Evolutionary conservation across 2,113 vertebrate genomes (phyloP).

Genomic region (Columba janthina): DNA sequence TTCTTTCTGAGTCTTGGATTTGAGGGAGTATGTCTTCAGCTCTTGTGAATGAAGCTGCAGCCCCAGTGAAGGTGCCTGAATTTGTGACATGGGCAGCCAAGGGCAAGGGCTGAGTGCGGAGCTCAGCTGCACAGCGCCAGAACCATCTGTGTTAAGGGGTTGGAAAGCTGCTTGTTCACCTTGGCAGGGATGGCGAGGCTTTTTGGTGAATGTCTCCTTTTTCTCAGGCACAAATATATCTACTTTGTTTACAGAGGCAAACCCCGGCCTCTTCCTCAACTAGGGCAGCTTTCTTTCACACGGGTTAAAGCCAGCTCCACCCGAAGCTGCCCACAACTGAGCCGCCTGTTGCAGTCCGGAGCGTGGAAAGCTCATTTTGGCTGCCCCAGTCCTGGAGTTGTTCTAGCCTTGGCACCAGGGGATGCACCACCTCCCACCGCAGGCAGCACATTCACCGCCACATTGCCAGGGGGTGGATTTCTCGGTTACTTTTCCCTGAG

Average conservation of each 20-base stretch:
- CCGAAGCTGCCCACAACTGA: neutral
- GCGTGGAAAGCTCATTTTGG: neutral
- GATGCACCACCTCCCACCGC: neutral
- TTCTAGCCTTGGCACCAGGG: fast-evolving
- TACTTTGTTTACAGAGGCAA: neutral
- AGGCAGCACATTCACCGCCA: neutral
- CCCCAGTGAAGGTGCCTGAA: neutral
- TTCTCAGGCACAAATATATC: neutral
- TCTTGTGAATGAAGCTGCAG: neutral
- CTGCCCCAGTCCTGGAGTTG: neutral
- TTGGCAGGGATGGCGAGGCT: neutral
- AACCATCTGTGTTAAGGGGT: neutral
- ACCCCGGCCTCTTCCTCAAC: too few relatives aligned
- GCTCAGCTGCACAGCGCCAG: neutral
- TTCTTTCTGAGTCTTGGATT: neutral
- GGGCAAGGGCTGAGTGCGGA: neutral
- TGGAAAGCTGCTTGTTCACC: neutral
- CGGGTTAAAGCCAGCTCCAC: neutral
- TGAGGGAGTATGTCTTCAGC: neutral
- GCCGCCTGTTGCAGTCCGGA: neutral
- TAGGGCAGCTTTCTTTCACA: neutral
- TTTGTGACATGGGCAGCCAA: neutral
- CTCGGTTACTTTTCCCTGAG: neutral
- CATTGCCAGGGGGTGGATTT: neutral
- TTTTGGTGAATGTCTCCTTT: neutral